Base-by-base conservation (phyloP, 2,797 vertebrate species). In the Centropyge bicolor region DNA sequence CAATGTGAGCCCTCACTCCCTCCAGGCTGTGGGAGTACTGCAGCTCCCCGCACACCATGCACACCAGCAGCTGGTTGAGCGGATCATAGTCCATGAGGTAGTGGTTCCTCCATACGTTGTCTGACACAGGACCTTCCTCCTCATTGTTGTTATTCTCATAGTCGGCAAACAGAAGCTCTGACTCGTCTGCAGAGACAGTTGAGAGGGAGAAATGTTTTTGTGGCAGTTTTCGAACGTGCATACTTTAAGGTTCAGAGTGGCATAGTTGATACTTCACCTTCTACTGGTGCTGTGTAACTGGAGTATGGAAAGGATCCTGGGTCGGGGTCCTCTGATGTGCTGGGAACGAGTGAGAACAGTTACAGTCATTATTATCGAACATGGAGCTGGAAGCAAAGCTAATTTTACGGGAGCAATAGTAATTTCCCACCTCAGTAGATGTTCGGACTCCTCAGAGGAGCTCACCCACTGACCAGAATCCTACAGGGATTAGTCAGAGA, bases 51-150 rank as follows among this genome's bases (percentile, higher is more conserved):
- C 97, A 98, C 83, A 97, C 97, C 95, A 97, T 97, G 90, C 97
- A 98, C 92, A 97, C 96, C 91, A 98, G 93, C 80, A 96, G 94
- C 92, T 96, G 97, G 89, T 96, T 97, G 85, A 96, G 94, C 0
- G 96, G 95, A 83, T 98, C 97, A 8, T 96, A 96, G 92, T 98
- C 97, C 97, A 98, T 97, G 89, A 98, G 96, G 94, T 97, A 97
- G 86, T 91, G 85, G 75, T 68, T 92, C 87, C 95, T 91, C 96
- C 95, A 96, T 51, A 83, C 72, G 0, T 45, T 63, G 40, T 88
- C 93, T 0, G 94, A 90, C 35, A 93, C 43, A 0, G 87, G 61
- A 19, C 54, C 87, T 3, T 93, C 93, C 16, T 93, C 93, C 16
- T 89, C 87, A 0, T 85, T 70, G 0, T 74, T 62, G 0, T 74